Base-by-base conservation (phyloP, 2,888 invertebrate genomes). In the Gortyna flavago region DNA sequence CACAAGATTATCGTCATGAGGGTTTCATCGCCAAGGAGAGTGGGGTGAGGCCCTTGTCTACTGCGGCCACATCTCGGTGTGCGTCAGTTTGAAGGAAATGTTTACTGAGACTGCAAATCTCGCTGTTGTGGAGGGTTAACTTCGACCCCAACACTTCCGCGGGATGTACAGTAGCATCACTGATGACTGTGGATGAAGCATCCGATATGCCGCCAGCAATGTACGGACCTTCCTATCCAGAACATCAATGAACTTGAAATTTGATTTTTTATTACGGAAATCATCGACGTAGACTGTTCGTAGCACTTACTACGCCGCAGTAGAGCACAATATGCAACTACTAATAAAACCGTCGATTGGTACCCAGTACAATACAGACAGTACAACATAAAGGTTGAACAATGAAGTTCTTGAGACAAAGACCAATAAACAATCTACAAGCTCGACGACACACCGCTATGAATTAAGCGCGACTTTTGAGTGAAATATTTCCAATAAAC, bases 381-480 rank as follows among this genome's bases (percentile, higher is more conserved):
- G 21, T 21, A 35, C 35, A 68, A n/a, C 32, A 48, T 16, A 25
- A 41, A 32, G n/a, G 48, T 9, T 48, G 35, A 69, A 73, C 73
- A 65, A 64, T 44, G 29, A 16, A 66, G 9, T 57, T 77, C 38
- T 66, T n/a, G 59, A 66, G 57, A 73, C 75, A 76, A 77, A 75
- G 44, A 66, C 48, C 59, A 64, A 35, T 35, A 18, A 54, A 66
- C 38, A 54, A 41, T 38, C 16, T 21, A 11, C 32, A n/a, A 57
- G 81, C 32, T 62, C 35, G 54, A 16, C 54, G 61, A 75, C 51
- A 44, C 64, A 61, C 57, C 13, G 57, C 80, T 57, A 57, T 11
- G 51, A 83, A 83, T 67, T 67, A 54, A 75, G 51, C 29, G 11
- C 62, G 35, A 73, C 13, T 61, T n/a, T n/a, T n/a, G n/a, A n/a